Conservation (phyloP, 2,113 vertebrate genomes). For the Trichechus manatus region DNA sequence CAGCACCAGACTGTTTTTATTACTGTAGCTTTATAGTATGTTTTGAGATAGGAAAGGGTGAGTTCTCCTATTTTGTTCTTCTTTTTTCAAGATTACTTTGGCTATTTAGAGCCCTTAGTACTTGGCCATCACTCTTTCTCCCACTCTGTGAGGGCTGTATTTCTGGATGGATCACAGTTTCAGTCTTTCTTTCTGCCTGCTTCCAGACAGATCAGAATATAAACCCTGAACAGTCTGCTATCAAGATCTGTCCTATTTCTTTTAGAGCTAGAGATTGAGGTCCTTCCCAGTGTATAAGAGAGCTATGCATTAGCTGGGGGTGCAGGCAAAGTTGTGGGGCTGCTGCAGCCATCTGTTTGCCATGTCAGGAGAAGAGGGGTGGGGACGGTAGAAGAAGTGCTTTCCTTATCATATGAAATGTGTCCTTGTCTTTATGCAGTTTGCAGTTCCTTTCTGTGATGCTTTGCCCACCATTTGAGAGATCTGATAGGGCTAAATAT, state of each 20-base stretch:
- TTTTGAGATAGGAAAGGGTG: neutral
- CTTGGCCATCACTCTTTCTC: neutral
- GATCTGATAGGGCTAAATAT: neutral
- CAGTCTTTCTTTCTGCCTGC: neutral
- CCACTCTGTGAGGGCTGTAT: neutral
- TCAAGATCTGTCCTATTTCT: neutral
- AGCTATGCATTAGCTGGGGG: neutral
- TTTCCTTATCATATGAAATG: neutral
- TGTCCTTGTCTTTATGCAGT: neutral
- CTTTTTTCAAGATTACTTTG: neutral
- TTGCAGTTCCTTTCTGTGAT: neutral
- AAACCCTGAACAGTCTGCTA: neutral
- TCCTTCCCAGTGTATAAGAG: neutral
- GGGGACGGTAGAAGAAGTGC: neutral
- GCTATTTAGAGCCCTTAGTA: neutral
- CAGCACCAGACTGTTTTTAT: neutral
- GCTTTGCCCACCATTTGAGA: neutral
- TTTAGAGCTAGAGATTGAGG: neutral
- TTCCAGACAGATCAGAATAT: neutral
- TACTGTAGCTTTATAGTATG: neutral
- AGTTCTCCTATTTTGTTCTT: neutral
- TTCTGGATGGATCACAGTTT: neutral
- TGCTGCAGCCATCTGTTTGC: neutral
- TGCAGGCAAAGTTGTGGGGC: too few species aligned
- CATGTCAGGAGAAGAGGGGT: neutral